These are phyloP conservation scores for Enoplosus armatus DNA, from an alignment of 2,797 vertebrate genomes.

Conservation along the genomic window DNA sequence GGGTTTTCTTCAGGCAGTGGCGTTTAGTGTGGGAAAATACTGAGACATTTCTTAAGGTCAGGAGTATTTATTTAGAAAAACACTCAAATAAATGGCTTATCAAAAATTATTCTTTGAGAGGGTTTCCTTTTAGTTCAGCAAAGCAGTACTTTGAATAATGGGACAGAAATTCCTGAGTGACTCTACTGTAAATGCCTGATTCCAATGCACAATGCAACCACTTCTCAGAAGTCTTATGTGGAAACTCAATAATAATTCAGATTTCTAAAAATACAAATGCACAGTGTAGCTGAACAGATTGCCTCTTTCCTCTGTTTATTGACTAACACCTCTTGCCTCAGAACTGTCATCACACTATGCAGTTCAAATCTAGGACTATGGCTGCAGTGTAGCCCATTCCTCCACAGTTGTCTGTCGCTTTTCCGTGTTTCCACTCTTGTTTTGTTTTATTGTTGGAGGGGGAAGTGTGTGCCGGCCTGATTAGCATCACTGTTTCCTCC, in stretches of 20 bases:
- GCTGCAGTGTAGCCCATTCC: constrained; percentile 55
- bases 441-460: constrained; percentile 90
- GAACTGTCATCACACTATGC: constrained; percentile 33
- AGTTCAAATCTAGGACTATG: constrained; percentile 48
- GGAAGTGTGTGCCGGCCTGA: constrained; percentile 98
- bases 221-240: constrained; percentile 23
- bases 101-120: constrained; percentile 1
- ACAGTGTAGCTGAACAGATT: constrained; percentile 15
- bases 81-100: not conserved
- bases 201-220: constrained; percentile 22
- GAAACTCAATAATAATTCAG: constrained; percentile 28
- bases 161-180: constrained; percentile 28
- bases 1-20: not conserved
- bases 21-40: not conserved
- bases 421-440: constrained; percentile 81
- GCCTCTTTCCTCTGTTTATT: constrained; percentile 49
- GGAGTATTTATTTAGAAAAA: constrained; percentile 16
- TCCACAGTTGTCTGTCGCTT: constrained; percentile 75
- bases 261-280: constrained; percentile 47
- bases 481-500: constrained; percentile 99
- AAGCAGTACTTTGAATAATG: constrained; percentile 13
- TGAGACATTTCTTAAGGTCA: not conserved
- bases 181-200: constrained; percentile 9
- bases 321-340: constrained; percentile 48
- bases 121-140: constrained; percentile 1